phyloP scores from a whole-genome alignment of 2,888 invertebrate species.

The Melieria crassipennis region DNA sequence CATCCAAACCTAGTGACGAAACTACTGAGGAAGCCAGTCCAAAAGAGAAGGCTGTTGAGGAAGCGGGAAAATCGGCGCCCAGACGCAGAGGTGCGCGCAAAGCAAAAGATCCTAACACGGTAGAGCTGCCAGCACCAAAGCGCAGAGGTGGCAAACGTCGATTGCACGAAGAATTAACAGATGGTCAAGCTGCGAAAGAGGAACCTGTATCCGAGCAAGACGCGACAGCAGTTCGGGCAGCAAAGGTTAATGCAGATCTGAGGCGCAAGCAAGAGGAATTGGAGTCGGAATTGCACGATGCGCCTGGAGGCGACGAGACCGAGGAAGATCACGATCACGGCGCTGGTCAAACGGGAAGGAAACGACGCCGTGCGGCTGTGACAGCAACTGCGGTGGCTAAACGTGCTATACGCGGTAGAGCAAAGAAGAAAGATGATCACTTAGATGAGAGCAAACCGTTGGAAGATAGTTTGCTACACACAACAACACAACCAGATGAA shows the following conservation, averaged over 20 bases:
- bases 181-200: too few relatives aligned
- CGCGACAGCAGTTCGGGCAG: too few relatives aligned
- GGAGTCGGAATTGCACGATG: not conserved
- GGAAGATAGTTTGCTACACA: not conserved
- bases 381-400: not conserved
- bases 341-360: not conserved
- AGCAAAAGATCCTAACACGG: not conserved
- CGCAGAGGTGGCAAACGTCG: slow-evolving; percentile 5
- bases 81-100: not conserved
- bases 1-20: not conserved
- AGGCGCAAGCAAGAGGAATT: not conserved
- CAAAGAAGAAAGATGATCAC: slow-evolving; percentile 9
- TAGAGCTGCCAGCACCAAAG: slow-evolving; percentile 7
- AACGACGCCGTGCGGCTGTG: too few relatives aligned
- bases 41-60: not conserved
- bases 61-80: not conserved
- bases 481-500: not conserved
- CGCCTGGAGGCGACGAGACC: not conserved
- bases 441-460: slow-evolving; percentile 21
- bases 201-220: too few relatives aligned
- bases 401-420: not conserved
- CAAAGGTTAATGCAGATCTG: not conserved
- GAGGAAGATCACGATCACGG: not conserved
- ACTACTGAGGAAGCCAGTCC: not conserved
- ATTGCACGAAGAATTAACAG: not conserved